Conservation (phyloP, 37 sponge, comb jelly and placozoan species). For the Cliona cf. orientalis region DNA sequence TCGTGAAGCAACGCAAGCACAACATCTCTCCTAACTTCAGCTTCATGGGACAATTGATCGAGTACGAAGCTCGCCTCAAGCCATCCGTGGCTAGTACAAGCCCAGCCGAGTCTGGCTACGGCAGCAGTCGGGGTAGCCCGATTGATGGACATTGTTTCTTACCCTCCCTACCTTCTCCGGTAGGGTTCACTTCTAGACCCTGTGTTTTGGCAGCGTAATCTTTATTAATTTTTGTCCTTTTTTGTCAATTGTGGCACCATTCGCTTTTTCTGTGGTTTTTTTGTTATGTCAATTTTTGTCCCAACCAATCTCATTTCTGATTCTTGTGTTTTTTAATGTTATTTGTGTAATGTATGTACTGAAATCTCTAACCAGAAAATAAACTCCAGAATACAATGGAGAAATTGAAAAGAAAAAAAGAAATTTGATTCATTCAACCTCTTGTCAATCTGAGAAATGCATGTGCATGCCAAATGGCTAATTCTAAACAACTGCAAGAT, state of each 20-base stretch:
- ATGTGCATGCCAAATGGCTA: too few relatives aligned
- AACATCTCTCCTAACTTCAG: slow-evolving; percentile 87
- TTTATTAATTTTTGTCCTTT: neutral
- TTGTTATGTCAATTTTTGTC: too few relatives aligned
- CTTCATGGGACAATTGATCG: slow-evolving; percentile 91
- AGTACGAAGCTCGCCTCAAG: slow-evolving; percentile 46
- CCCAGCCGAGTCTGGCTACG: slow-evolving; percentile 76
- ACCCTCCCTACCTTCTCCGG: slow-evolving; percentile 5
- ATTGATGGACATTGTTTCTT: slow-evolving; percentile 9
- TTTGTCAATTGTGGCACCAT: neutral
- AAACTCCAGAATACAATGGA: too few relatives aligned
- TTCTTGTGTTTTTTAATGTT: neutral
- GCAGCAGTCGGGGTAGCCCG: slow-evolving; percentile 1
- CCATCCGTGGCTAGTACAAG: too few relatives aligned
- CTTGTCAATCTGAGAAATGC: too few relatives aligned
- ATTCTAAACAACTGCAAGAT: too few relatives aligned
- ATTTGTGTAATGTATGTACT: neutral
- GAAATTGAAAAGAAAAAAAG: too few relatives aligned
- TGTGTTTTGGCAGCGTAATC: slow-evolving; percentile 30
- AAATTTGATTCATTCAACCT: too few relatives aligned
- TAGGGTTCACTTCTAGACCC: neutral
- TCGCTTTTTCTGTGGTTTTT: slow-evolving; percentile 16
- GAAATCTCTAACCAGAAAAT: too few relatives aligned
- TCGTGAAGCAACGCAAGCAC: slow-evolving; percentile 72
- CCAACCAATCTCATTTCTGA: too few relatives aligned